These are phyloP conservation scores for Girardia tigrina DNA, from an alignment of 2,888 invertebrate species.

Conservation along the genomic window DNA sequence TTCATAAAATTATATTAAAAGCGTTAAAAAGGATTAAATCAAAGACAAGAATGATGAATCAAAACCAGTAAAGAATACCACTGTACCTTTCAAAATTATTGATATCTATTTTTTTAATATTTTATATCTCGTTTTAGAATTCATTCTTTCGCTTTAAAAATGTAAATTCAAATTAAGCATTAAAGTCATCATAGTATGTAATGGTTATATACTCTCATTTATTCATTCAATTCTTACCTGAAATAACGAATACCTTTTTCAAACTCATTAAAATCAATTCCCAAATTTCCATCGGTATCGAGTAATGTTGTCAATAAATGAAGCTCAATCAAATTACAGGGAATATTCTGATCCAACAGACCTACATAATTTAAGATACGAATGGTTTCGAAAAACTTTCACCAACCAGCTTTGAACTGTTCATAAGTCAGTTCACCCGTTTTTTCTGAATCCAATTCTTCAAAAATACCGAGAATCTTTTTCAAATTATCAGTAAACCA, in stretches of 20 bases:
- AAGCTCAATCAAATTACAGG: slow-evolving; percentile 43
- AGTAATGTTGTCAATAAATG: slow-evolving; percentile 44
- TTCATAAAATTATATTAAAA: too few relatives aligned
- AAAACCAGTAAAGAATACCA: too few relatives aligned
- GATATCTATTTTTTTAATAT: too few relatives aligned
- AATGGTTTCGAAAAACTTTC: not conserved
- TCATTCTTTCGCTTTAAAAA: too few relatives aligned
- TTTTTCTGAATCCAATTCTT: slow-evolving; percentile 41
- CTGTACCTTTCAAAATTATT: too few relatives aligned
- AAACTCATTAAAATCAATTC: slow-evolving; percentile 44
- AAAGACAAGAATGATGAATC: too few relatives aligned
- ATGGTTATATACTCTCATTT: too few relatives aligned
- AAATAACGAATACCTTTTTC: slow-evolving; percentile 41
- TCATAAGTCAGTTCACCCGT: slow-evolving; percentile 43
- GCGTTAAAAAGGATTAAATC: too few relatives aligned
- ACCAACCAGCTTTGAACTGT: slow-evolving; percentile 45
- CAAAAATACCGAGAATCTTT: slow-evolving; percentile 41
- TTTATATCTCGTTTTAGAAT: too few relatives aligned
- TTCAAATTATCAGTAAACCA: slow-evolving; percentile 42
- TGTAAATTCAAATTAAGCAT: too few relatives aligned
- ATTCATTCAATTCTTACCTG: too few relatives aligned
- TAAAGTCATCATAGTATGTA: too few relatives aligned
- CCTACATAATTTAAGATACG: slow-evolving; percentile 39
- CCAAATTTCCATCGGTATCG: slow-evolving; percentile 43
- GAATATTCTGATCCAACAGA: slow-evolving; percentile 42